Conservation (phyloP, 37 sponge, comb jelly and placozoan species). For the Eunapius fragilis region DNA sequence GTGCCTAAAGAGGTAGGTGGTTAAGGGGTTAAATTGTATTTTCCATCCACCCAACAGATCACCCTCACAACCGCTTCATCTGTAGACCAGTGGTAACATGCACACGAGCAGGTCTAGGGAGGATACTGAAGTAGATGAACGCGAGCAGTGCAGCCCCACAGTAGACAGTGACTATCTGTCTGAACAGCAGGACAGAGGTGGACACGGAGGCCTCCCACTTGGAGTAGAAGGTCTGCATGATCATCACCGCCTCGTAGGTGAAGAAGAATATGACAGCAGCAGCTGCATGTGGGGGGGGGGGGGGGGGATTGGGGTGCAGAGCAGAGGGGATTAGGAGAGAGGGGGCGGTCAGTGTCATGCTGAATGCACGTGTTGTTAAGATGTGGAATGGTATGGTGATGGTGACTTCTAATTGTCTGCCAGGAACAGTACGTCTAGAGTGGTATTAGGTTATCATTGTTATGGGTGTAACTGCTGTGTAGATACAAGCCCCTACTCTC, state of each 20-base stretch:
- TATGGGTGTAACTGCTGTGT: too few relatives aligned
- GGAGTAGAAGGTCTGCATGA: constrained; percentile 25
- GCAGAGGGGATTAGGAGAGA: too few relatives aligned
- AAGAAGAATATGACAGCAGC: constrained; percentile 57
- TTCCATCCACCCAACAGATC: not conserved
- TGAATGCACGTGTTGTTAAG: too few relatives aligned
- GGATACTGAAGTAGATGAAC: not conserved
- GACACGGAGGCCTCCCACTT: not conserved
- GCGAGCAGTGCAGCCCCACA: constrained; percentile 10
- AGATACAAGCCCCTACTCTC: too few relatives aligned
- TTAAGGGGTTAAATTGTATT: not conserved
- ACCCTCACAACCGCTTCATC: too few relatives aligned
- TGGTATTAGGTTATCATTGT: too few relatives aligned
- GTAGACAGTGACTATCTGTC: constrained; percentile 15
- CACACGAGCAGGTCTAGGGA: not conserved
- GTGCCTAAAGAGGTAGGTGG: constrained; percentile 5
- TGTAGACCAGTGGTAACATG: not conserved
- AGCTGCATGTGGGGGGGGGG: too few relatives aligned
- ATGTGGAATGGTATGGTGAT: too few relatives aligned
- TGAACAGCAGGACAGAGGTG: not conserved
- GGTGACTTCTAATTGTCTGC: too few relatives aligned
- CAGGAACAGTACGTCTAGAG: too few relatives aligned
- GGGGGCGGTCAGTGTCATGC: too few relatives aligned
- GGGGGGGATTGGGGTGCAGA: too few relatives aligned
- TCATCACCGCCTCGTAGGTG: constrained; percentile 40